phyloP scores from a whole-genome alignment of 2,888 invertebrate genomes.

The Acrocyrtus sp. region DNA sequence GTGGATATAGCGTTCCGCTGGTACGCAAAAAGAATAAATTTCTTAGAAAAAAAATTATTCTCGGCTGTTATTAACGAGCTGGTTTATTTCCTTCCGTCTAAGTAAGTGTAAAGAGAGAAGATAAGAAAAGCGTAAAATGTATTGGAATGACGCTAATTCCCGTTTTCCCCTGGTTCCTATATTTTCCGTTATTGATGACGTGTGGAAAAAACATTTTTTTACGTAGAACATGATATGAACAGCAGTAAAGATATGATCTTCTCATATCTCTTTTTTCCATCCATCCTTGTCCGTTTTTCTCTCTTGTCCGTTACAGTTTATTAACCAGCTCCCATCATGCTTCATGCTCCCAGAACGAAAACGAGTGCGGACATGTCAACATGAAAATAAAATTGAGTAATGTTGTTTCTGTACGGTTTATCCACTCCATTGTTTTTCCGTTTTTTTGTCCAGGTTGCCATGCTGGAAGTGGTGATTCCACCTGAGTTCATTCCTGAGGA shows the following conservation, averaged over 20 bases:
- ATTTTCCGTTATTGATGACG: slow-evolving; percentile 7
- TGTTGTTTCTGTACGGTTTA: background rate
- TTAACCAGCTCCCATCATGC: too few relatives aligned
- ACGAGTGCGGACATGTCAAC: background rate
- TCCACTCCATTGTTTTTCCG: background rate
- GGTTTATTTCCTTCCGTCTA: too few relatives aligned
- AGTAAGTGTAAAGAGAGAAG: too few relatives aligned
- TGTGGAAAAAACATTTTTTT: slow-evolving; percentile 12
- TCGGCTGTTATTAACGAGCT: too few relatives aligned
- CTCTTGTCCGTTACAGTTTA: background rate
- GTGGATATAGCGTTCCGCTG: too few relatives aligned
- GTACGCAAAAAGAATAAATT: too few relatives aligned
- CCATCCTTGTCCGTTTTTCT: slow-evolving; percentile 32
- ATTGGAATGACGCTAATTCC: slow-evolving; percentile 9
- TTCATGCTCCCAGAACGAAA: too few relatives aligned
- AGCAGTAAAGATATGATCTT: background rate
- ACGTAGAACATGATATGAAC: slow-evolving; percentile 5
- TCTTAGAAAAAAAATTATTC: too few relatives aligned
- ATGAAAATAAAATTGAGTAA: background rate
- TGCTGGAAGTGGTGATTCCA: slow-evolving; percentile 86
- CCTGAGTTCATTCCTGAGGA: slow-evolving; percentile 90
- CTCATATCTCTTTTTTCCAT: slow-evolving; percentile 1
- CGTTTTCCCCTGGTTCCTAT: background rate
- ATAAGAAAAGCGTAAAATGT: slow-evolving; percentile 2
- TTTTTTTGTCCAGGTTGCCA: slow-evolving; percentile 75